These are phyloP conservation scores for Phylloscopus whistleri DNA, from an alignment of 2,113 vertebrate species.

Conservation along the genomic window DNA sequence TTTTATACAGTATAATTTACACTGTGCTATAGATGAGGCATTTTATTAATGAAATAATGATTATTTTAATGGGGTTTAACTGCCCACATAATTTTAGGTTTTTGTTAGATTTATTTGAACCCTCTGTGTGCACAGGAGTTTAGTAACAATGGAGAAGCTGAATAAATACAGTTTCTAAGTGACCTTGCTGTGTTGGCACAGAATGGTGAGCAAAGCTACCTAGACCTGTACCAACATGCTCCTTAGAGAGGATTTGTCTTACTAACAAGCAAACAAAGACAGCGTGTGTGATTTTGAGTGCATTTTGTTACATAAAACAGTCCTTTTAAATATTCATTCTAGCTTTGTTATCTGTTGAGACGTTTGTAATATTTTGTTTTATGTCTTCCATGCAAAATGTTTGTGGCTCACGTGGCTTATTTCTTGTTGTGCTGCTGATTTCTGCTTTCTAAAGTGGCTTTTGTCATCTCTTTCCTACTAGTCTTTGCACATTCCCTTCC, in stretches of 20 bases:
- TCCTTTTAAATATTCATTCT: constrained; percentile 31
- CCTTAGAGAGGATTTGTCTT: constrained; percentile 34
- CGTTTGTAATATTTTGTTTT: background rate
- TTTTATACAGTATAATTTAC: background rate
- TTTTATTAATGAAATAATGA: background rate
- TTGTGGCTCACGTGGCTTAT: background rate
- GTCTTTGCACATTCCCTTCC: background rate
- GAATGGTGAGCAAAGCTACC: background rate
- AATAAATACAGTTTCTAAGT: background rate
- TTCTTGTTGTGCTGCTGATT: background rate
- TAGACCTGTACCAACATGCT: background rate
- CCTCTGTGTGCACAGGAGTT: background rate
- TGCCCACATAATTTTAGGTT: background rate
- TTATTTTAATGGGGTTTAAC: background rate
- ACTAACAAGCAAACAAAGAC: constrained; percentile 37
- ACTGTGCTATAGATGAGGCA: background rate
- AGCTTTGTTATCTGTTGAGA: background rate
- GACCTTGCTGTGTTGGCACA: constrained; percentile 9
- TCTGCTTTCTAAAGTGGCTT: background rate
- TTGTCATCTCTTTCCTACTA: background rate
- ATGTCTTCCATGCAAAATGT: background rate
- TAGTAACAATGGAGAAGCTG: background rate
- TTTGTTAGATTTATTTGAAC: background rate
- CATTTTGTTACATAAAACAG: background rate
- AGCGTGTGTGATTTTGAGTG: background rate